Conservation (phyloP, 2,113 vertebrate species). For the Lota lota region DNA sequence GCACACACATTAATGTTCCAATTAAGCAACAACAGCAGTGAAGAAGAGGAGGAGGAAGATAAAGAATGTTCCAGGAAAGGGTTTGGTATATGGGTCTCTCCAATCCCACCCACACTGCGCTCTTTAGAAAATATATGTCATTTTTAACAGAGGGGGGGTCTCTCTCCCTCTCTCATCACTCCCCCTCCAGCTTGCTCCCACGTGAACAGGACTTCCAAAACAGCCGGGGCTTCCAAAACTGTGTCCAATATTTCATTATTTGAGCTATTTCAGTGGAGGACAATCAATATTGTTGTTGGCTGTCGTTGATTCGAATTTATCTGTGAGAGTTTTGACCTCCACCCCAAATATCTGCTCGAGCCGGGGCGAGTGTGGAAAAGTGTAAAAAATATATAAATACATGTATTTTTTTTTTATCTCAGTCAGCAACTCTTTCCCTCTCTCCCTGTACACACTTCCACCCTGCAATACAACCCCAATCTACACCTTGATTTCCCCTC, state of each 20-base stretch:
- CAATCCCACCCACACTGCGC: constrained; percentile 60
- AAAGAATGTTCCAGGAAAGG: constrained; percentile 18
- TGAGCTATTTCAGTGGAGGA: constrained; percentile 58
- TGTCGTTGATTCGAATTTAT: constrained; percentile 56
- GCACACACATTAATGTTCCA: constrained; percentile 37
- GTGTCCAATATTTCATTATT: constrained; percentile 63
- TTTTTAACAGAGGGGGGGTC: constrained; percentile 59
- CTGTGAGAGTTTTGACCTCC: constrained; percentile 45
- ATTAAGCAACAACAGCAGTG: constrained; percentile 48
- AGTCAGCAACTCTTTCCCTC: constrained; percentile 12
- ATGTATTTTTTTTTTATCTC: background rate
- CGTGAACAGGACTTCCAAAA: constrained; percentile 40
- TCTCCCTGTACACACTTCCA: constrained; percentile 9
- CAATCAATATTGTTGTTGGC: constrained; percentile 74
- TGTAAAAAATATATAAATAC: constrained; percentile 27
- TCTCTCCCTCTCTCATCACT: constrained; percentile 46
- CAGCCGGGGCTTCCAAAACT: constrained; percentile 48
- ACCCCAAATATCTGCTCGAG: constrained; percentile 27
- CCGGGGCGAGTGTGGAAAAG: constrained; percentile 34
- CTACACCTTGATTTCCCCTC: background rate
- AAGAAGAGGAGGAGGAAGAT: constrained; percentile 28
- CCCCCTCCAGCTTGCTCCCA: constrained; percentile 56
- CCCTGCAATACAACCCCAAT: constrained; percentile 1
- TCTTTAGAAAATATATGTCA: constrained; percentile 59
- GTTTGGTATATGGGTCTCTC: constrained; percentile 15